Evolutionary conservation across 2,888 invertebrate genomes (phyloP).

Genomic region (Tenthredo mesomela): DNA sequence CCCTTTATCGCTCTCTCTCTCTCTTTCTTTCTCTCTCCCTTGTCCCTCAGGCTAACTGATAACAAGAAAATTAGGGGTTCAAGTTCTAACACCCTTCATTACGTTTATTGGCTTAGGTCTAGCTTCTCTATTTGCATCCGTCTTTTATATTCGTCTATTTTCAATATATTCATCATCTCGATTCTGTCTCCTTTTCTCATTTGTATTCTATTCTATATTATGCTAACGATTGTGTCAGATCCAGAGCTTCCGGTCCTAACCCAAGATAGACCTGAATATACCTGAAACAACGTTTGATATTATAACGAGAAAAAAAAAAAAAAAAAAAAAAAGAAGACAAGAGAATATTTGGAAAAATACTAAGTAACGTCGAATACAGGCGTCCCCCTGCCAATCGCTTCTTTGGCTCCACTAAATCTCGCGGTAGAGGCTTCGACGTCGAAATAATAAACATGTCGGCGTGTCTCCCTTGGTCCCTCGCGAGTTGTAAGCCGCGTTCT

Average conservation of each 20-base stretch:
- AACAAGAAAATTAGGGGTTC: slow-evolving; percentile 37
- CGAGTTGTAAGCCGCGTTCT: slow-evolving; percentile 52
- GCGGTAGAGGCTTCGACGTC: slow-evolving; percentile 61
- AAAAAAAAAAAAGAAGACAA: neutral
- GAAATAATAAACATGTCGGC: slow-evolving; percentile 66
- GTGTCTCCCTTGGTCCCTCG: slow-evolving; percentile 58
- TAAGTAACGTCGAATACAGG: slow-evolving; percentile 57
- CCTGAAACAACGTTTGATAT: neutral
- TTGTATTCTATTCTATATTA: slow-evolving; percentile 17
- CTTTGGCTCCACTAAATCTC: slow-evolving; percentile 62
- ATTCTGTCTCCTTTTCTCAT: slow-evolving; percentile 10
- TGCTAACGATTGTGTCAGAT: slow-evolving; percentile 5
- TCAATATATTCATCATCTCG: neutral
- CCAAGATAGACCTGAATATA: neutral
- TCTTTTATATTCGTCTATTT: neutral
- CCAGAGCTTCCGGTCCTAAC: neutral
- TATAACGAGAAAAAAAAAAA: neutral
- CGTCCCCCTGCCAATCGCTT: slow-evolving; percentile 50
- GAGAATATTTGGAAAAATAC: slow-evolving; percentile 58
- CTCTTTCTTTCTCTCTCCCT: slow-evolving; percentile 49
- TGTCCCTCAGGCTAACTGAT: slow-evolving; percentile 27
- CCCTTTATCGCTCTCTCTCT: neutral
- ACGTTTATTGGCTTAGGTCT: neutral
- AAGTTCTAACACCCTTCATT: neutral
- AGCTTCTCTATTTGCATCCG: neutral